A percentile compares a stretch with the other conserved stretches of the same genome.
Conservation (phyloP, 2,113 vertebrate species). For the Ammodramus savannarum region DNA sequence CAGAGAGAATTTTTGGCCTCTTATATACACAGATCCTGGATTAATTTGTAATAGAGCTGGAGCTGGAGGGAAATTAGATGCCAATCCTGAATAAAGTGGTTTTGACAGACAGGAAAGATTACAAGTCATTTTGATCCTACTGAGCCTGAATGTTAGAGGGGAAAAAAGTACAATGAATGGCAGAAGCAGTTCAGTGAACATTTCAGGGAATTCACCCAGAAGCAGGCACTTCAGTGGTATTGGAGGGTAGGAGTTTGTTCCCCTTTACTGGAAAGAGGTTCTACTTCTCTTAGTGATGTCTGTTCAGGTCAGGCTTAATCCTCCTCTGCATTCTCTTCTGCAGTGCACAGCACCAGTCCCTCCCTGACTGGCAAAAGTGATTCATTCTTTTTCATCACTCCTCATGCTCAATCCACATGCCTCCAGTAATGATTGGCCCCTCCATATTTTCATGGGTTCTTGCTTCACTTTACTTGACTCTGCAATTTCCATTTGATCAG, state of each 20-base stretch:
- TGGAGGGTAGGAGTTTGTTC: neutral
- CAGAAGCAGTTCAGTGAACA: constrained; percentile 18
- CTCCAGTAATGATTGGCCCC: neutral
- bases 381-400: neutral
- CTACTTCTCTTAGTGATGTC: neutral
- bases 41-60: constrained; percentile 52
- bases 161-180: neutral
- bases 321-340: neutral
- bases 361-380: neutral
- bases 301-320: neutral
- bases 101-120: constrained; percentile 65
- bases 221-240: neutral
- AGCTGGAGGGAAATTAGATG: constrained; percentile 60
- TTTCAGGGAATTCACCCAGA: neutral
- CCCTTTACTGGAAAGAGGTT: neutral
- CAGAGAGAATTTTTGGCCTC: constrained; percentile 33
- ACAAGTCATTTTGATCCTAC: constrained; percentile 44
- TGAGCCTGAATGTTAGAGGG: constrained; percentile 18
- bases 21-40: neutral
- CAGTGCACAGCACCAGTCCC: neutral
- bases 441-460: neutral
- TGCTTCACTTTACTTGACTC: neutral
- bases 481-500: neutral
- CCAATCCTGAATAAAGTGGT: constrained; percentile 51
- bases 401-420: neutral